Conservation (phyloP, 2,113 vertebrate genomes). For the Marmota flaviventris region DNA sequence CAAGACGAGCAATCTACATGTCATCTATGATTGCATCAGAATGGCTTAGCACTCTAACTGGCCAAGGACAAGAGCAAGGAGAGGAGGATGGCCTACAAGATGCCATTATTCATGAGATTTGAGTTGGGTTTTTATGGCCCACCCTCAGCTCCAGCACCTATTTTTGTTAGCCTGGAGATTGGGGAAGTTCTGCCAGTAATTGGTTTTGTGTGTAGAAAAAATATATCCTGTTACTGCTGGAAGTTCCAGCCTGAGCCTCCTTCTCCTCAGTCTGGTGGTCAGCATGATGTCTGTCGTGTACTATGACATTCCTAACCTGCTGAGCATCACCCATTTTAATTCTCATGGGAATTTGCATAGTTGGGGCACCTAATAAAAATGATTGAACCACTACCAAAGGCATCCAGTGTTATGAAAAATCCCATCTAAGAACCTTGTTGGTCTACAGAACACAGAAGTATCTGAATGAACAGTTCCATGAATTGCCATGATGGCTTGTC, state of each 20-base stretch:
- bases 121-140: background rate
- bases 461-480: background rate
- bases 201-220: background rate
- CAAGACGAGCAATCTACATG: too few relatives aligned
- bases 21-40: background rate
- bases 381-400: background rate
- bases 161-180: background rate
- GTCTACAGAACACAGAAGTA: background rate
- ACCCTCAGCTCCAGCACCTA: too few relatives aligned
- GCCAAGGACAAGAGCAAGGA: background rate
- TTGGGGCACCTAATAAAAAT: background rate
- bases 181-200: background rate
- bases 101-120: background rate
- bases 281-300: background rate
- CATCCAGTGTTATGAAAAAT: background rate
- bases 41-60: background rate
- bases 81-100: background rate
- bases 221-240: background rate
- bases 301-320: background rate
- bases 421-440: background rate
- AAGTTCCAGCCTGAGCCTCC: background rate
- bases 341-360: conserved; percentile 43
- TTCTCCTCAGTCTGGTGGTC: background rate
- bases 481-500: background rate
- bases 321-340: conserved; percentile 20